Conservation (phyloP, 2,888 invertebrate species). For the Sarcophaga subvicina region DNA sequence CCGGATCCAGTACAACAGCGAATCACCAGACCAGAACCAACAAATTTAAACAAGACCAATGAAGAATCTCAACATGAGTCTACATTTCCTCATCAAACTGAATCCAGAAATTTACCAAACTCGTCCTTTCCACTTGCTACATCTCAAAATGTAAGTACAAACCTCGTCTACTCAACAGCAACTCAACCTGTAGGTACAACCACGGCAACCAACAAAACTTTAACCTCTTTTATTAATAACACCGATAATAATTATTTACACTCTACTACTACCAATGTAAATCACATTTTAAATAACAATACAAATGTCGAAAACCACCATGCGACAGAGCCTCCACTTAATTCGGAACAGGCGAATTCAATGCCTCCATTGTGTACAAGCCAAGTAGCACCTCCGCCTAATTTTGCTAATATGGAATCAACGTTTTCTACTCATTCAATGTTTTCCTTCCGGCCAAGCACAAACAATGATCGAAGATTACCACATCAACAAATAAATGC, state of each 20-base stretch:
- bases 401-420: too few species aligned
- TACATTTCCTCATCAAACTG: neutral
- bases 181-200: neutral
- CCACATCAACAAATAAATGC: too few species aligned
- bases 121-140: too few species aligned
- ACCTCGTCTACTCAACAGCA: neutral
- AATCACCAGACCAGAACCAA: neutral
- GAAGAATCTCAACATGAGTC: neutral
- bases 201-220: neutral
- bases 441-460: too few species aligned
- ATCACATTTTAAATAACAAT: slow-evolving; percentile 17
- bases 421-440: too few species aligned
- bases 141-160: slow-evolving; percentile 19
- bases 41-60: neutral
- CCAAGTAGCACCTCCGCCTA: too few species aligned
- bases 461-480: too few species aligned
- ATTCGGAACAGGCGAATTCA: neutral
- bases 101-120: too few species aligned
- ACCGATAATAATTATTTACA: neutral
- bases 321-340: neutral
- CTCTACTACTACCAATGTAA: neutral
- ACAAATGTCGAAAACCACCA: neutral
- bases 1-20: neutral
- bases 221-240: slow-evolving; percentile 39
- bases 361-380: neutral